Percentiles rank a stretch among this genome's conserved stretches.
These are phyloP conservation scores for Lepidurus arcticus DNA, from an alignment of 1,140 invertebrate species.

Conservation along the genomic window DNA sequence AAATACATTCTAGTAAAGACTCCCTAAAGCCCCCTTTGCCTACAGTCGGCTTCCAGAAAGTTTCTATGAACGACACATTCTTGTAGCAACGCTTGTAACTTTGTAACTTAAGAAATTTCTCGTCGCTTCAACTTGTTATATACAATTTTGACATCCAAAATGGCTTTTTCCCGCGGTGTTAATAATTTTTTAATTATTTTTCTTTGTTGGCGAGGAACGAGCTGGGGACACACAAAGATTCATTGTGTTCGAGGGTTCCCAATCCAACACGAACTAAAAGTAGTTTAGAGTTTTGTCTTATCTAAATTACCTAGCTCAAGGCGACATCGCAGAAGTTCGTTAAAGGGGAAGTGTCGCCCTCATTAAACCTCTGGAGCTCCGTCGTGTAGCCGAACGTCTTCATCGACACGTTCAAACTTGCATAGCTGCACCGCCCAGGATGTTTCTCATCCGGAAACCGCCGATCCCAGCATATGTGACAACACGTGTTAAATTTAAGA, in stretches of 20 bases:
- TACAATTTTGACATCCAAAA: background rate
- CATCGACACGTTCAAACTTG: background rate
- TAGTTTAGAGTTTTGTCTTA: background rate
- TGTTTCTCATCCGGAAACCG: background rate
- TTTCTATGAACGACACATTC: background rate
- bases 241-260: background rate
- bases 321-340: background rate
- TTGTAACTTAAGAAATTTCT: background rate
- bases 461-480: background rate
- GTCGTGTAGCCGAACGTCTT: background rate
- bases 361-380: background rate
- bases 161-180: background rate
- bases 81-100: background rate
- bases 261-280: background rate
- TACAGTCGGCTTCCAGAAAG: background rate
- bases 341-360: conserved; percentile 4
- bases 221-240: background rate
- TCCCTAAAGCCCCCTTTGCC: background rate
- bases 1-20: background rate
- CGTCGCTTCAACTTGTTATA: background rate
- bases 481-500: conserved; percentile 10
- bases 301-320: background rate
- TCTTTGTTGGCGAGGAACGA: background rate
- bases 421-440: background rate
- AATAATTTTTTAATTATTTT: background rate